Percentiles rank a stretch among this genome's conserved stretches.
These are phyloP conservation scores for Reticulitermes speratus DNA, from an alignment of 1,140 invertebrate genomes.

Conservation along the genomic window DNA sequence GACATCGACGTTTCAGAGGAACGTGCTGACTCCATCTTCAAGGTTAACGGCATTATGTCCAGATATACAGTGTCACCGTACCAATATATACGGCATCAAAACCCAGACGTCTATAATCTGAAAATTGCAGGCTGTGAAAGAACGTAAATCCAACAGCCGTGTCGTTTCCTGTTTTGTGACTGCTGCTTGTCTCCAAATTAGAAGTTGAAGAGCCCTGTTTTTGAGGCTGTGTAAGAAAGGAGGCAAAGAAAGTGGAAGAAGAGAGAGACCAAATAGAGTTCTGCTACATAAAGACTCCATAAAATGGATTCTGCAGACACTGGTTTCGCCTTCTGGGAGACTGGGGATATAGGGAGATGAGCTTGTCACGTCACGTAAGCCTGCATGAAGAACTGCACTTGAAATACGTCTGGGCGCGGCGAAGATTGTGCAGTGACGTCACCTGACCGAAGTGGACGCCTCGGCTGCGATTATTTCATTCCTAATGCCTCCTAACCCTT, in stretches of 20 bases:
- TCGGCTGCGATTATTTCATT: no score
- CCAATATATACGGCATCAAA: no score
- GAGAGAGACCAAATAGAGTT: not conserved
- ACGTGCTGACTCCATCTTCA: no score
- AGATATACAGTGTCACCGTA: no score
- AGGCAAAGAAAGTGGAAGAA: not conserved
- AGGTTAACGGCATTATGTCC: no score
- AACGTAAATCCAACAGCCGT: no score
- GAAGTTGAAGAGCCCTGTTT: not conserved
- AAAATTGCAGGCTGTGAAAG: no score
- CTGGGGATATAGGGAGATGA: not conserved
- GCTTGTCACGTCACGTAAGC: not conserved
- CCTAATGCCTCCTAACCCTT: no score
- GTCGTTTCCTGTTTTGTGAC: no score
- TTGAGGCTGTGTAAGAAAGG: not conserved
- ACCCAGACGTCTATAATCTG: no score
- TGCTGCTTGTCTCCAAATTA: not conserved
- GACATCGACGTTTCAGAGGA: no score
- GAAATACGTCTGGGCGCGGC: not conserved
- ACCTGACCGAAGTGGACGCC: no score
- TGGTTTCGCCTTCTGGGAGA: not conserved
- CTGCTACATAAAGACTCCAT: not conserved
- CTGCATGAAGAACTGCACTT: not conserved
- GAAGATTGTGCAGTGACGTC: not conserved
- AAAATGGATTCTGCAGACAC: not conserved